Evolutionary conservation across 2,888 invertebrate genomes (phyloP).

Genomic region (Ashinkailepas kermadecensis): DNA sequence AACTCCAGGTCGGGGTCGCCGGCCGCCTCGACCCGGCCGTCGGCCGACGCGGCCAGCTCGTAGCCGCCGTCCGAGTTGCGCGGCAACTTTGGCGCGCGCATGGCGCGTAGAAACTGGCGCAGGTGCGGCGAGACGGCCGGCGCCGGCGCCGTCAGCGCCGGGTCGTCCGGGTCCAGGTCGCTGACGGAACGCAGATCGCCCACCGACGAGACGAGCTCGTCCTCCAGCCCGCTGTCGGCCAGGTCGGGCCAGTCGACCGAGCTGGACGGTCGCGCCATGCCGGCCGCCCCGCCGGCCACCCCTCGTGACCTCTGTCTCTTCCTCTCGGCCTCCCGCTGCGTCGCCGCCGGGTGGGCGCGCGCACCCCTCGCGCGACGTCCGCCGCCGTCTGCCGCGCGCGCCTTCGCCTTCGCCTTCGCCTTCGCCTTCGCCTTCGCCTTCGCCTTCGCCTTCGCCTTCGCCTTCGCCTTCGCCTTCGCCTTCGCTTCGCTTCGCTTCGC

Average conservation of each 20-base stretch:
- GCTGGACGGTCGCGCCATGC: not conserved
- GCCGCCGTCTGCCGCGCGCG: too few relatives aligned
- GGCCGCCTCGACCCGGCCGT: constrained; percentile 16
- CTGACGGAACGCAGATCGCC: constrained; percentile 29
- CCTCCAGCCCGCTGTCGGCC: not conserved
- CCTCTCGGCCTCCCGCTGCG: too few relatives aligned
- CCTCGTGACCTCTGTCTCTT: too few relatives aligned
- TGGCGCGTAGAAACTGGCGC: not conserved
- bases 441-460: too few relatives aligned
- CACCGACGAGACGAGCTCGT: constrained; percentile 27
- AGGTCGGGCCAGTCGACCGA: not conserved
- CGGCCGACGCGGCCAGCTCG: not conserved
- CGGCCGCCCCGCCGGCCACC: too few relatives aligned
- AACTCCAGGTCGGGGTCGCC: constrained; percentile 30
- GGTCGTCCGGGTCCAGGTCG: constrained; percentile 30
- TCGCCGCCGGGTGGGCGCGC: too few relatives aligned
- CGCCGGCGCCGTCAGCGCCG: constrained; percentile 34
- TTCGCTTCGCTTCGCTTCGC: too few relatives aligned
- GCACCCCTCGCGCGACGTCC: too few relatives aligned
- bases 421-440: too few relatives aligned
- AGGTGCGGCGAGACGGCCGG: constrained; percentile 39
- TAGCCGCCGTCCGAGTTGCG: constrained; percentile 21
- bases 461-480: too few relatives aligned
- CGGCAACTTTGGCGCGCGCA: constrained; percentile 21
- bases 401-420: too few relatives aligned